Base-by-base conservation (phyloP, 2,113 vertebrate genomes). In the Leptodactylus fuscus region DNA sequence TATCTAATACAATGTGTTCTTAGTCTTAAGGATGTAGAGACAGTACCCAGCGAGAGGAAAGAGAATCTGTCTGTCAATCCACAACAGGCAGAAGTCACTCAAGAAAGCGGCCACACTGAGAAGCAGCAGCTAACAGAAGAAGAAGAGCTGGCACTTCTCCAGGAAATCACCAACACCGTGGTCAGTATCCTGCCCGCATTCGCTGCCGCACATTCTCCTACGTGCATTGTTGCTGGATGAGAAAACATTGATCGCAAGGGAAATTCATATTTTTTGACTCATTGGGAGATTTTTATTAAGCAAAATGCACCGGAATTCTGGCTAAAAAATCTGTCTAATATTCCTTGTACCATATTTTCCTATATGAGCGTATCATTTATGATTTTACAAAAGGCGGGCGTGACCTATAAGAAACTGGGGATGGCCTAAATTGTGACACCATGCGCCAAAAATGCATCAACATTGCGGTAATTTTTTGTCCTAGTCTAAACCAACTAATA, bases 61-160 rank as follows among this genome's bases (percentile, higher is more conserved):
- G 49, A 81, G 76, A 81, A 60, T 38, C 3, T 9, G 38, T 3
- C 75, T 55, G 4, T 8, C 44, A 70, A 32, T 34, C 11, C 24
- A 41, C 18, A 29, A 2, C 15, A 71, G 24, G 24, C 53, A 44
- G 84, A 62, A 69, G n/a, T 27, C 3, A 75, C 5, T 1, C 75
- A 46, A 22, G n/a, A 70, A 8, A 12, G 2, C 6, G 70, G 24
- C n/a, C 49, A 16, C 15, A 46, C 7, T 22, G 51, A 22, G 38
- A 34, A 80, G 24, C 75, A 60, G 16, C 12, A 49, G 4, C 60
- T 80, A 75, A 71, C 48, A 12, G 82, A 70, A 70, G 81, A 87
- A 16, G 81, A 67, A 5, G 60, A 85, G n/a, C 36, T 70, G 70
- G 80, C 48, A 34, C 49, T 48, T 5, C 44, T 81, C 34, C n/a